phyloP scores from a whole-genome alignment of 2,888 invertebrate genomes.

The Lycia hirtaria region DNA sequence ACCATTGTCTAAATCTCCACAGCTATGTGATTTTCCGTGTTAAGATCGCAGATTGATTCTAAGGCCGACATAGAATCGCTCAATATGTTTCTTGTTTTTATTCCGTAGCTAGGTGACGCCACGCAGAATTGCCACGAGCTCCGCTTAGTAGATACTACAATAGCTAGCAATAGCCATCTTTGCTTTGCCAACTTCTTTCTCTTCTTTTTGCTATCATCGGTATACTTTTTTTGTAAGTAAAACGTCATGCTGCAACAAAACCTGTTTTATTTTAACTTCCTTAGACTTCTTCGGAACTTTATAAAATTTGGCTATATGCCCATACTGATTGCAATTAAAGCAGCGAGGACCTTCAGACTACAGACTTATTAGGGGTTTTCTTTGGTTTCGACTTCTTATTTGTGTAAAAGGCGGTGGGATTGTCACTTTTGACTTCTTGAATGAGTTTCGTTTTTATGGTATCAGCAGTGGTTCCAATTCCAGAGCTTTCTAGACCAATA shows the following conservation, averaged over 20 bases:
- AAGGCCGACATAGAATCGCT: no score
- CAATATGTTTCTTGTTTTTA: no score
- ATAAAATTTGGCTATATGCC: constrained; percentile 21
- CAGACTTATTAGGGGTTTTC: neutral
- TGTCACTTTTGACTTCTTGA: constrained; percentile 2
- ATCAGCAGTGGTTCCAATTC: constrained; percentile 4
- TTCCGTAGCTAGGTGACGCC: no score
- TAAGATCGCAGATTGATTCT: no score
- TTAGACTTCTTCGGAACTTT: constrained; percentile 4
- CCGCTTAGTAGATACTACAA: no score
- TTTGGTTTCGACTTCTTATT: neutral
- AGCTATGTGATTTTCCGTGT: no score
- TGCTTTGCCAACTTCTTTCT: constrained; percentile 1
- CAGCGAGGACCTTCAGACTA: constrained; percentile 15
- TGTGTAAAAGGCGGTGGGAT: constrained; percentile 1
- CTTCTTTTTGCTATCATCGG: constrained; percentile 15
- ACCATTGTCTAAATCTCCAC: no score
- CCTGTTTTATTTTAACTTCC: constrained; percentile 6
- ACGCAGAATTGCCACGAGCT: no score
- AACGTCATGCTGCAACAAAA: constrained; percentile 15
- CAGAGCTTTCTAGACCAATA: constrained; percentile 32
- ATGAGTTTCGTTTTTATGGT: constrained; percentile 2
- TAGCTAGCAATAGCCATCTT: no score
- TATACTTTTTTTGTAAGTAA: constrained; percentile 13
- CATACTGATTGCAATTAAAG: constrained; percentile 26